phyloP scores from a whole-genome alignment of 1,140 invertebrate species.

The Yoshiicerus persimilis region DNA sequence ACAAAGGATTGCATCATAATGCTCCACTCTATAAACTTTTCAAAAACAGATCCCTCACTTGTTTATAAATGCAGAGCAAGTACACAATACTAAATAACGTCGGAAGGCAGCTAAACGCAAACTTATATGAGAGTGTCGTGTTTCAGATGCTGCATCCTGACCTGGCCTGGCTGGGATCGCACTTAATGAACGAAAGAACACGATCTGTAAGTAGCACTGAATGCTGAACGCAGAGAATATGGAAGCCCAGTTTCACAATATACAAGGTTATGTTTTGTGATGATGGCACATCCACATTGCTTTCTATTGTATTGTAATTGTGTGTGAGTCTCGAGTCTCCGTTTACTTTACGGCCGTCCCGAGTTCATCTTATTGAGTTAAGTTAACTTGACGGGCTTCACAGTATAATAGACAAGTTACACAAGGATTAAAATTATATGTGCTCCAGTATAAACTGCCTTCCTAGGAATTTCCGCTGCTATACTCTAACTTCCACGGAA shows the following conservation, averaged over 20 bases:
- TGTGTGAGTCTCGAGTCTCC: neutral
- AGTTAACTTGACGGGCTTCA: neutral
- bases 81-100: neutral
- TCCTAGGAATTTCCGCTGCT: too few species aligned
- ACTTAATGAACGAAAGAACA: neutral
- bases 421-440: neutral
- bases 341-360: neutral
- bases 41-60: neutral
- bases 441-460: neutral
- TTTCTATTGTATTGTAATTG: neutral
- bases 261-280: neutral
- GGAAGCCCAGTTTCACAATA: neutral
- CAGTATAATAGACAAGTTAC: neutral
- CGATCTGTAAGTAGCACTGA: neutral
- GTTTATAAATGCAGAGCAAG: neutral
- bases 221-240: neutral
- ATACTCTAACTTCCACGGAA: too few species aligned
- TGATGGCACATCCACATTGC: neutral
- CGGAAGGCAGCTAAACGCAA: neutral
- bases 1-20: neutral
- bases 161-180: neutral
- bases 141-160: neutral
- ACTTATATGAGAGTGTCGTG: too few species aligned
- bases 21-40: neutral
- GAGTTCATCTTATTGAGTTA: neutral